These are phyloP conservation scores for Mamestra brassicae DNA, from an alignment of 2,888 invertebrate genomes.

Conservation along the genomic window DNA sequence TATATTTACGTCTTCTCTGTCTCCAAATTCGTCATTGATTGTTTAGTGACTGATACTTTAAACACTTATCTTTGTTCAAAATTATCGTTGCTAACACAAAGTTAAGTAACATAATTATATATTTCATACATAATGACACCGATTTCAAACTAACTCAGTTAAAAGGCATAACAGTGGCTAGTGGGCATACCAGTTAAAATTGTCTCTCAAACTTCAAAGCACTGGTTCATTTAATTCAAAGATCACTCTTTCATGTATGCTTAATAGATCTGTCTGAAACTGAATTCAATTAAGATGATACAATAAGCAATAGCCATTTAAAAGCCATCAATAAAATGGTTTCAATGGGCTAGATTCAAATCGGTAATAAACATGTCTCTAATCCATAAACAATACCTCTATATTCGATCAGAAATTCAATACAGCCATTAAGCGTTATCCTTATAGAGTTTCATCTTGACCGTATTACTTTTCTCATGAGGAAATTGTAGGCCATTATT, in stretches of 20 bases:
- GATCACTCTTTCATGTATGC: background rate
- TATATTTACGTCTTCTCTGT: no score
- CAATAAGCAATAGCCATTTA: background rate
- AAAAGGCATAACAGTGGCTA: no score
- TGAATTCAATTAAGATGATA: background rate
- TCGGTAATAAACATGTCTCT: background rate
- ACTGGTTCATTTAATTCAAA: background rate
- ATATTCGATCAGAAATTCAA: conserved; percentile 21
- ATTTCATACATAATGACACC: no score
- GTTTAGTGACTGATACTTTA: no score
- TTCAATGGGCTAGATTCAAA: conserved; percentile 1
- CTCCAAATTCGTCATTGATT: background rate
- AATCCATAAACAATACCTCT: conserved; percentile 10
- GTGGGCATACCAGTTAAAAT: no score
- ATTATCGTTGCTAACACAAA: no score
- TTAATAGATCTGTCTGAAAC: background rate
- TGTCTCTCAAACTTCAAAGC: no score
- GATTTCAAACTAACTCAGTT: no score
- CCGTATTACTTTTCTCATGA: background rate
- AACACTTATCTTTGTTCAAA: no score
- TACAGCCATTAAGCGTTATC: conserved; percentile 26
- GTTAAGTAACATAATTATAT: no score
- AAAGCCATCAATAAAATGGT: background rate
- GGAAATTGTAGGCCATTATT: conserved; percentile 35
- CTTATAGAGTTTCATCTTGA: conserved; percentile 10